phyloP scores from a whole-genome alignment of 30 jellyfish, hydroid and myxozoan species.

The Pelagia noctiluca region DNA sequence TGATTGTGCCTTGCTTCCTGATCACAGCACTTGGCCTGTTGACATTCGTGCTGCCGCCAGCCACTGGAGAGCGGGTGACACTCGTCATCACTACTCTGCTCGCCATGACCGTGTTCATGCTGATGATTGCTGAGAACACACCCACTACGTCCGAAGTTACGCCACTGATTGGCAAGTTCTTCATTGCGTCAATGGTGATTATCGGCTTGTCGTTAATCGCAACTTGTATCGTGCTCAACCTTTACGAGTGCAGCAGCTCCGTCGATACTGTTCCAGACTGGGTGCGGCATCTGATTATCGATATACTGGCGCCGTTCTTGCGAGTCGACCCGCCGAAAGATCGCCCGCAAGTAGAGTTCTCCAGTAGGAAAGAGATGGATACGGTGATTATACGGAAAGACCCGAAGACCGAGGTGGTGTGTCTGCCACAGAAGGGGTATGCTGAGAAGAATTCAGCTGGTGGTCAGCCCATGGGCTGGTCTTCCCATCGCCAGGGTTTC shows the following conservation, averaged over 20 bases:
- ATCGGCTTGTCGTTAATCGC: constrained; percentile 91
- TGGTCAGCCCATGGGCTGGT: constrained; percentile 37
- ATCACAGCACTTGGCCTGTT: constrained; percentile 85
- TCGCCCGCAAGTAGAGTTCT: constrained; percentile 47
- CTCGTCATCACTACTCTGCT: constrained; percentile 88
- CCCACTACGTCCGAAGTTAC: constrained; percentile 93
- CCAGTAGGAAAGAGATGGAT: constrained; percentile 33
- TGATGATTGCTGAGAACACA: constrained; percentile 92
- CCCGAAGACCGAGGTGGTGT: constrained; percentile 53
- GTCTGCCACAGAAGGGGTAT: constrained; percentile 56
- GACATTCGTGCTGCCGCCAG: constrained; percentile 93
- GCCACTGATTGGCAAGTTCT: constrained; percentile 87
- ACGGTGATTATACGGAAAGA: constrained; percentile 54
- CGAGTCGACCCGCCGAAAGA: constrained; percentile 83
- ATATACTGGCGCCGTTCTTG: constrained; percentile 84
- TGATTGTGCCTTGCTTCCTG: constrained; percentile 88
- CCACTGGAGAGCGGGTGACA: constrained; percentile 96
- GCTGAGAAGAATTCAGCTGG: constrained; percentile 27
- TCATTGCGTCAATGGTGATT: constrained; percentile 93
- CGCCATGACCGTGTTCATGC: constrained; percentile 95
- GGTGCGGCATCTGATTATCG: constrained; percentile 68
- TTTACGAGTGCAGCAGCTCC: constrained; percentile 82
- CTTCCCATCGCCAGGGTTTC: constrained; percentile 18
- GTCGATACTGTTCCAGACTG: constrained; percentile 82
- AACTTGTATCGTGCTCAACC: constrained; percentile 84